Percentiles rank a stretch among this genome's conserved stretches.
Evolutionary conservation across 1,140 invertebrate species (phyloP).

Genomic region (Fopius arisanus): DNA sequence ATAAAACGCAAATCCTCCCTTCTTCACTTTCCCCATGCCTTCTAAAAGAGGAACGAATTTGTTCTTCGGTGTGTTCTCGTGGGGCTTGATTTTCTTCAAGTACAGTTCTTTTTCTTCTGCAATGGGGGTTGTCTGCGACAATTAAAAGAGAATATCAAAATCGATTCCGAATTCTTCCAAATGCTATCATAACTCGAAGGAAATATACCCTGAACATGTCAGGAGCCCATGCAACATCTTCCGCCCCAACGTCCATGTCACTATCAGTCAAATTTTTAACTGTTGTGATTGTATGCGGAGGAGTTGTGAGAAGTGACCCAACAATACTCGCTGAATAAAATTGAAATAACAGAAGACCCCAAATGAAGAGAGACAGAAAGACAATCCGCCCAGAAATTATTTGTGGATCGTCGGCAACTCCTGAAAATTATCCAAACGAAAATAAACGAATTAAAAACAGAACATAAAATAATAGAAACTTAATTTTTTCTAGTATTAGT

Average conservation of each 20-base stretch:
- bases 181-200: background rate
- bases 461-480: no score
- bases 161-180: background rate
- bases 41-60: background rate
- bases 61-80: background rate
- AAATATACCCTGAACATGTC: constrained; percentile 44
- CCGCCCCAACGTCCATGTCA: constrained; percentile 68
- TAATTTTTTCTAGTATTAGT: no score
- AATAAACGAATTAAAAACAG: constrained; percentile 73
- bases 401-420: constrained; percentile 60
- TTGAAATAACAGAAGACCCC: constrained; percentile 72
- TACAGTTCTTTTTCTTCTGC: background rate
- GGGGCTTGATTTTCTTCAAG: background rate
- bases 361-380: constrained; percentile 70
- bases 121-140: background rate
- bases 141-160: background rate
- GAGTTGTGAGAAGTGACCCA: constrained; percentile 73
- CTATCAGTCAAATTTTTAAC: constrained; percentile 70
- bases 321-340: constrained; percentile 80
- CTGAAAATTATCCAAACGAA: constrained; percentile 71
- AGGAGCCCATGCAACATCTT: constrained; percentile 70
- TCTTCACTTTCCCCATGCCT: background rate
- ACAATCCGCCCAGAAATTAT: constrained; percentile 68
- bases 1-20: background rate
- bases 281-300: constrained; percentile 70